Percentiles rank a stretch among this genome's conserved stretches.
Evolutionary conservation across 2,797 vertebrate genomes (phyloP).

Genomic region (Enteromius anoplus): DNA sequence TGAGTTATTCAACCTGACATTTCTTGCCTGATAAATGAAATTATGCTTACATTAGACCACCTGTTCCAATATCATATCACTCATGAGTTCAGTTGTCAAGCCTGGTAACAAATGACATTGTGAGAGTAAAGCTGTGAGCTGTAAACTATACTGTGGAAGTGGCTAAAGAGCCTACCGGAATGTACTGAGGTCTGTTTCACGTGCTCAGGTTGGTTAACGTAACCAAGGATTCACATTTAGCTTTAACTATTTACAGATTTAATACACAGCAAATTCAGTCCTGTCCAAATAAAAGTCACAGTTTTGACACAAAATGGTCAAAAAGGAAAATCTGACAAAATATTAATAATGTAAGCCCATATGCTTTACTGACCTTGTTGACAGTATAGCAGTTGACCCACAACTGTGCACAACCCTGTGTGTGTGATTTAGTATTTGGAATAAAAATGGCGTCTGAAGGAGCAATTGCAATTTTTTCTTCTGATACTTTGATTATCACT

Average conservation of each 20-base stretch:
- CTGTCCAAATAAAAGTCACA: neutral
- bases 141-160: constrained; percentile 26
- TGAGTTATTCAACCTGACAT: constrained; percentile 65
- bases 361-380: neutral
- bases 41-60: constrained; percentile 66
- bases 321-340: neutral
- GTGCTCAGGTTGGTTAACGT: neutral
- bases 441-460: neutral
- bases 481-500: too few species aligned
- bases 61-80: constrained; percentile 65
- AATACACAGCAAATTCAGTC: neutral
- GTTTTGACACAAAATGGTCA: neutral
- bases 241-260: neutral
- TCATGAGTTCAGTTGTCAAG: constrained; percentile 52
- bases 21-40: constrained; percentile 69
- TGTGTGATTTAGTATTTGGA: neutral
- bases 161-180: neutral
- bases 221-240: neutral
- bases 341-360: neutral
- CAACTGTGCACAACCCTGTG: neutral
- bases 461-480: too few species aligned
- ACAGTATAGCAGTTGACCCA: neutral
- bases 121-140: neutral
- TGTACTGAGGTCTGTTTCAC: neutral
- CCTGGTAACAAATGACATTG: constrained; percentile 54